Percentiles rank a stretch among this genome's conserved stretches.
phyloP scores from a whole-genome alignment of 2,888 invertebrate genomes.

The Callimorpha dominula region DNA sequence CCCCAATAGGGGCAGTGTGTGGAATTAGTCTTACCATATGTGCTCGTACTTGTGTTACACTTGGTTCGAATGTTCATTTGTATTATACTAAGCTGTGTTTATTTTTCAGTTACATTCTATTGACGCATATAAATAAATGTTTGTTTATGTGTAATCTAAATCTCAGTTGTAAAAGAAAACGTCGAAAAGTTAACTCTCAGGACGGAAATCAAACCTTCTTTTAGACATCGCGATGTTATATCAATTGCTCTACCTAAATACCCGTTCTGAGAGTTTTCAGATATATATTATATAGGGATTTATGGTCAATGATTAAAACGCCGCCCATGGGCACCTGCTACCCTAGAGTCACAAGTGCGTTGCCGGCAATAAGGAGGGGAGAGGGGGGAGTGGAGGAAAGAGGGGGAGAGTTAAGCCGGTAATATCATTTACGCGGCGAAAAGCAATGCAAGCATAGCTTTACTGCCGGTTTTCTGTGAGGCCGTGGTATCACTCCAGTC shows the following conservation, averaged over 20 bases:
- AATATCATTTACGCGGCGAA: too few species aligned
- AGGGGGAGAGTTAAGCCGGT: too few species aligned
- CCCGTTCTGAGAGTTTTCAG: neutral
- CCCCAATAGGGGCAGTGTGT: constrained; percentile 75
- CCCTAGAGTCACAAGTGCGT: too few species aligned
- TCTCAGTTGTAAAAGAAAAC: neutral
- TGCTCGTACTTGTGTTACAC: constrained; percentile 83
- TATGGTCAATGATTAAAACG: too few species aligned
- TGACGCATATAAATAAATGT: neutral
- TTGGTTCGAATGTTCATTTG: constrained; percentile 79
- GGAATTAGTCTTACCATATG: constrained; percentile 87
- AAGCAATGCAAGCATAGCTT: too few species aligned
- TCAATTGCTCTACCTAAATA: neutral
- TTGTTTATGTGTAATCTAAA: neutral
- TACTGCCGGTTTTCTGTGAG: too few species aligned
- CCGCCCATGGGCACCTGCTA: too few species aligned
- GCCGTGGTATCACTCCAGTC: too few species aligned
- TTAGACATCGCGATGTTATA: neutral
- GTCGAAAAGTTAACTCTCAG: neutral
- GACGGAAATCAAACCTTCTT: neutral
- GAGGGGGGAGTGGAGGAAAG: too few species aligned
- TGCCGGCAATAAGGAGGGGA: too few species aligned
- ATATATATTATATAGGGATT: too few species aligned
- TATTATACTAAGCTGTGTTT: constrained; percentile 34
- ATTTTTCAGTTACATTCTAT: neutral